Base-by-base conservation (phyloP, 2,797 vertebrate species). In the Neopelma chrysocephalum region DNA sequence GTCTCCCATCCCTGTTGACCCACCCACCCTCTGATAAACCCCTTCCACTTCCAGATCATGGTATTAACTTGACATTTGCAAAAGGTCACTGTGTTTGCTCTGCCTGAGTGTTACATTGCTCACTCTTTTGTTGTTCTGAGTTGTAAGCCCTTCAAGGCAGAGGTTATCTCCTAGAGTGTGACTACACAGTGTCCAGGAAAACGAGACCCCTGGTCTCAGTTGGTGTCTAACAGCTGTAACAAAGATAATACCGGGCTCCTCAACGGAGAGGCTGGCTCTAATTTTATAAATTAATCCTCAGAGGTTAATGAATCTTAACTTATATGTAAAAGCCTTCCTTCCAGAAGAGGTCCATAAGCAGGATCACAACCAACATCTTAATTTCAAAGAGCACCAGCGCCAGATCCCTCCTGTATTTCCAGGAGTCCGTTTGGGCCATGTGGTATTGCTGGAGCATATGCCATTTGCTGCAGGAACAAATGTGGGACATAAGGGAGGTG, bases 21-120 rank as follows among this genome's bases (percentile, higher is more conserved):
- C 86, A 73, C 29, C 17, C 40, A 11, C 53, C 51, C 45, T 82
- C 73, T 62, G 70, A 82, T 66, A 89, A 93, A 61, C 64, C 93
- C 53, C 71, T 91, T 93, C 68, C 56, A 79, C 91, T 94, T 96
- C 95, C 80, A 95, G 88, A 95, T 91, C 85, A 68, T 38, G 77
- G 85, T 68, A 92, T 94, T 95, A 96, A 82, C 93, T 91, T 95
- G 95, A 89, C 95, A 96, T 96, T 96, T 95, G 56, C 81, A 82
- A 97, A 96, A 95, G 94, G 94, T 94, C 90, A 71, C 45, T 0
- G 0, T 84, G 83, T 93, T 94, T 93, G 82, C 75, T 91, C 88
- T 94, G 79, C 87, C 65, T 40, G 81, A 76, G 92, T 76, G 77
- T 90, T 90, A 51, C 48, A 76, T 82, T 84, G 77, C 88, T 94